phyloP scores from a whole-genome alignment of 2,888 invertebrate genomes.

The Trichogramma evanescens region DNA sequence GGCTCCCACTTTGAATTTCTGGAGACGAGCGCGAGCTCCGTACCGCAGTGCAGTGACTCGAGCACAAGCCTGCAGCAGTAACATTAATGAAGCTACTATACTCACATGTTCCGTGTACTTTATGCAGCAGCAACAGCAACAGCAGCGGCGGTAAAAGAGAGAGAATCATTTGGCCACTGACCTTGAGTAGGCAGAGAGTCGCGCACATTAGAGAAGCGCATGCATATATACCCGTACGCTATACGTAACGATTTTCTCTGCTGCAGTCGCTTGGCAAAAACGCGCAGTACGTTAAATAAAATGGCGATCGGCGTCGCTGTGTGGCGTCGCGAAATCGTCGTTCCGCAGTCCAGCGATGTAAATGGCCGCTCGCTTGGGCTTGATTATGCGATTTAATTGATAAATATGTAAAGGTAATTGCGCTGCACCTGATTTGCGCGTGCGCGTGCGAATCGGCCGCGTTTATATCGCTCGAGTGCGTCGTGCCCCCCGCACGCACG shows the following conservation, averaged over 20 bases:
- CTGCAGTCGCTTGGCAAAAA: conserved; percentile 14
- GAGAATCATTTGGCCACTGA: conserved; percentile 20
- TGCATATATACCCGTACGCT: neutral
- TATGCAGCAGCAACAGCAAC: neutral
- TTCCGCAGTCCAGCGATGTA: too few relatives aligned
- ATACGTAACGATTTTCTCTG: conserved; percentile 18
- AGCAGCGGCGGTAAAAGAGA: neutral
- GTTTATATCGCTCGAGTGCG: neutral
- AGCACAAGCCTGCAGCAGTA: neutral
- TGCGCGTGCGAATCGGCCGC: neutral
- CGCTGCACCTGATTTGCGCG: too few relatives aligned
- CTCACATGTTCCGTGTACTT: too few relatives aligned
- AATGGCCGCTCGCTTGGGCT: too few relatives aligned
- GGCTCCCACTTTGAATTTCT: conserved; percentile 1
- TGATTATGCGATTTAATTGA: too few relatives aligned
- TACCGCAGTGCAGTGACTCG: neutral
- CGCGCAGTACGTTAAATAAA: neutral
- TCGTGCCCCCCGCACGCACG: neutral
- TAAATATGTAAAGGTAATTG: too few relatives aligned
- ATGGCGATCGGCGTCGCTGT: too few relatives aligned
- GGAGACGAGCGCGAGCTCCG: neutral
- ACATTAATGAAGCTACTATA: conserved; percentile 20
- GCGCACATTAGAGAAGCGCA: too few relatives aligned
- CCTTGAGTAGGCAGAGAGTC: conserved; percentile 5
- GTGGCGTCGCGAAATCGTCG: too few relatives aligned